Evolutionary conservation across 2,888 invertebrate genomes (phyloP).

Genomic region (Brachylomia viminalis): DNA sequence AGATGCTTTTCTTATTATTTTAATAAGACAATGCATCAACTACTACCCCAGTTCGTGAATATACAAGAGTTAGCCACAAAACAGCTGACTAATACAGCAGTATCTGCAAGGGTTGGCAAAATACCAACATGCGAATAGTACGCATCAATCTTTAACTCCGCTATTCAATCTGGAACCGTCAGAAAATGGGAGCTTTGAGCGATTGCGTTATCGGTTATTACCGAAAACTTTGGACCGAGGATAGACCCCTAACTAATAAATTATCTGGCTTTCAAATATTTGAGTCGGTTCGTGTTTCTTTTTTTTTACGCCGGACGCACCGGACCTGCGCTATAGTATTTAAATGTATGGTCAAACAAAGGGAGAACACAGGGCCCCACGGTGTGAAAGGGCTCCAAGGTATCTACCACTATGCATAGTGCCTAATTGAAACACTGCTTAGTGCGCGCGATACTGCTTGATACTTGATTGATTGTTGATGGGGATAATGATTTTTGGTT

Average conservation of each 20-base stretch:
- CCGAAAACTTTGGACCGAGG: constrained; percentile 33
- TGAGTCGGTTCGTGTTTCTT: constrained; percentile 78
- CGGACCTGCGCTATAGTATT: constrained; percentile 82
- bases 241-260: constrained; percentile 75
- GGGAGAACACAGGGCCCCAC: constrained; percentile 78
- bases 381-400: constrained; percentile 83
- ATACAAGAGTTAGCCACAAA: constrained; percentile 3
- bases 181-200: constrained; percentile 33
- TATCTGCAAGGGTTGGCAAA: constrained; percentile 49
- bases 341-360: constrained; percentile 90
- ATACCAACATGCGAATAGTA: constrained; percentile 36
- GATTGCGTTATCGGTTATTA: constrained; percentile 43
- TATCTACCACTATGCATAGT: constrained; percentile 82
- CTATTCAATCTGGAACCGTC: constrained; percentile 27
- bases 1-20: neutral
- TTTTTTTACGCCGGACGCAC: constrained; percentile 78
- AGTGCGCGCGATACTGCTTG: constrained; percentile 69
- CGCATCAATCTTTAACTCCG: constrained; percentile 45
- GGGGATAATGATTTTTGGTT: neutral
- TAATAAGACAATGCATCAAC: neutral
- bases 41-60: neutral
- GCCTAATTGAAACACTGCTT: constrained; percentile 86
- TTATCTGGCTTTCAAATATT: constrained; percentile 84
- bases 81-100: constrained; percentile 22
- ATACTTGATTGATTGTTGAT: constrained; percentile 72